Base-by-base conservation (phyloP, 2,888 invertebrate genomes). In the Amblyjoppa proteus region DNA sequence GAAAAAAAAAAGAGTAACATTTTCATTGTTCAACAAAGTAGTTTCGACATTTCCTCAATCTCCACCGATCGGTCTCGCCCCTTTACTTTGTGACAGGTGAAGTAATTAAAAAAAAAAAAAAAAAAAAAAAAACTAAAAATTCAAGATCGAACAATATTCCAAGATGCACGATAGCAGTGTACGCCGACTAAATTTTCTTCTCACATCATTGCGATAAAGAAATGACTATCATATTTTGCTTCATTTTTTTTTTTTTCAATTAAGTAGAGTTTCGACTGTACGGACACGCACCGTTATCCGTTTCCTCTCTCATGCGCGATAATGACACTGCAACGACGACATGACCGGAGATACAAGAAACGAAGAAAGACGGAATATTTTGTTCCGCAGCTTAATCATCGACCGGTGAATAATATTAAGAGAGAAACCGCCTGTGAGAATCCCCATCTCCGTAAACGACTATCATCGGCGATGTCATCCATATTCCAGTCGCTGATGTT, bases 401-500 rank as follows among this genome's bases (percentile, higher is more conserved):
- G 45, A 76, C 20, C 51, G 51, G 38, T 76, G 66, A 64, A 51
- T 76, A 77, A 25, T 68, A 68, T 77, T 68, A 66, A 56, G 53
- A 61, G 25, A 68, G 20, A 45, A 45, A 20, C 58, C 28, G 25
- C 38, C 28, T 53, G 68, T 41, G 51, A 49, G 68, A 56, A 20
- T 66, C 66, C 11, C n/a, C 16, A 16, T 64, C 31, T 38, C 51
- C 25, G 51, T 20, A 25, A 25, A 16, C n/a, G n/a, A 13, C n/a
- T 28, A 68, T 56, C 77, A 53, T 77, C 49, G 77, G 38, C 56
- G 7, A 53, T 68, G 49, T 77, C 77, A 77, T 77, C 68, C 68
- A 77, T 77, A 77, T 77, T 77, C 68, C 68, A 77, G 68, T 68
- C 77, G 68, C n/a, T 11, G 77, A 66, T 66, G 68, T 51, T 77